These are phyloP conservation scores for Pammene fasciana DNA, from an alignment of 2,888 invertebrate genomes.

Conservation along the genomic window DNA sequence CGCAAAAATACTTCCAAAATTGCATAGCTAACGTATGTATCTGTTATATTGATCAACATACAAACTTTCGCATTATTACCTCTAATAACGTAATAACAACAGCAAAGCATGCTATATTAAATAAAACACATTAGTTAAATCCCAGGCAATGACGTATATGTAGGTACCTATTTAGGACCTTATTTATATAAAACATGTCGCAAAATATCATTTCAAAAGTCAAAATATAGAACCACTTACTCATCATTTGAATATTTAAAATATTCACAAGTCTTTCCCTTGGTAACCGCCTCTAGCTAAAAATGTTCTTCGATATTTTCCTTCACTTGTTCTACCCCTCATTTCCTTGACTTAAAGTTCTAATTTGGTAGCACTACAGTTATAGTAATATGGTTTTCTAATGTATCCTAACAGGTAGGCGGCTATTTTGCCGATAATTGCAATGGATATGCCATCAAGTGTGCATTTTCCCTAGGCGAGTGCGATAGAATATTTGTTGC, in stretches of 20 bases:
- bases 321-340: background rate
- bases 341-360: background rate
- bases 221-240: background rate
- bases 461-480: slow-evolving; percentile 60
- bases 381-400: slow-evolving; percentile 9
- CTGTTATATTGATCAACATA: no score
- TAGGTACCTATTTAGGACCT: no score
- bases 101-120: no score
- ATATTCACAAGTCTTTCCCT: slow-evolving; percentile 20
- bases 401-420: slow-evolving; percentile 43
- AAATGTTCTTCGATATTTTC: background rate
- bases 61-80: no score
- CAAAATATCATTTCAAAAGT: background rate
- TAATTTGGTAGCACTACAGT: background rate
- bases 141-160: no score
- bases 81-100: no score
- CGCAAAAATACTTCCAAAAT: no score
- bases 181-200: no score
- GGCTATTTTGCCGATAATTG: slow-evolving; percentile 59
- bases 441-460: slow-evolving; percentile 56
- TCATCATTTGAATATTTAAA: background rate
- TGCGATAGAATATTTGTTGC: slow-evolving; percentile 16
- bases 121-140: no score
- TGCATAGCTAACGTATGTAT: no score
- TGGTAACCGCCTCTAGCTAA: background rate